Conservation (phyloP, 2,797 vertebrate genomes). For the Tadarida brasiliensis region DNA sequence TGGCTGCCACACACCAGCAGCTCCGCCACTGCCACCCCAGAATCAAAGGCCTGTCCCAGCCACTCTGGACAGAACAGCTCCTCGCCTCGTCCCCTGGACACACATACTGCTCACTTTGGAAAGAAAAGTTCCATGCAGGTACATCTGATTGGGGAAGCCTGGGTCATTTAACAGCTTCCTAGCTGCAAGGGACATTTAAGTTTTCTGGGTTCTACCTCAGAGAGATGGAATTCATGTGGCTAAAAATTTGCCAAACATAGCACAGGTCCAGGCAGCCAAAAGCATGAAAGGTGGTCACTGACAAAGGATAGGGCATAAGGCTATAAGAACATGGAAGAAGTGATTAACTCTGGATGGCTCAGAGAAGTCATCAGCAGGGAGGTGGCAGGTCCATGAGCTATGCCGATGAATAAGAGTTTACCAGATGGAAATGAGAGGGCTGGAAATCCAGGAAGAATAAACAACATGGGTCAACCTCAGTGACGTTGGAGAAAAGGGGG, state of each 20-base stretch:
- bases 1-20: not conserved
- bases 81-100: not conserved
- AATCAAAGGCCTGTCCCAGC: conserved; percentile 1
- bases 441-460: conserved; percentile 62
- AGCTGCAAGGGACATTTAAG: not conserved
- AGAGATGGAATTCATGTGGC: not conserved
- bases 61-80: not conserved
- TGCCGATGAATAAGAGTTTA: conserved; percentile 67
- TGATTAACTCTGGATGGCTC: conserved; percentile 64
- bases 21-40: not conserved
- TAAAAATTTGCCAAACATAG: not conserved
- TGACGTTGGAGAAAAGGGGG: not conserved
- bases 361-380: conserved; percentile 57
- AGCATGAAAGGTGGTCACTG: not conserved
- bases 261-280: not conserved
- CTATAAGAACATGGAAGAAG: not conserved
- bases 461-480: not conserved
- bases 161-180: not conserved
- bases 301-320: conserved; percentile 32
- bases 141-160: not conserved
- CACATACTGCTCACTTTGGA: not conserved
- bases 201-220: not conserved
- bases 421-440: conserved; percentile 27
- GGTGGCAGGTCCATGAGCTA: conserved; percentile 55
- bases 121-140: not conserved